These are phyloP conservation scores for Masnerella sp. DNA, from an alignment of 2,888 invertebrate species.

Conservation along the genomic window DNA sequence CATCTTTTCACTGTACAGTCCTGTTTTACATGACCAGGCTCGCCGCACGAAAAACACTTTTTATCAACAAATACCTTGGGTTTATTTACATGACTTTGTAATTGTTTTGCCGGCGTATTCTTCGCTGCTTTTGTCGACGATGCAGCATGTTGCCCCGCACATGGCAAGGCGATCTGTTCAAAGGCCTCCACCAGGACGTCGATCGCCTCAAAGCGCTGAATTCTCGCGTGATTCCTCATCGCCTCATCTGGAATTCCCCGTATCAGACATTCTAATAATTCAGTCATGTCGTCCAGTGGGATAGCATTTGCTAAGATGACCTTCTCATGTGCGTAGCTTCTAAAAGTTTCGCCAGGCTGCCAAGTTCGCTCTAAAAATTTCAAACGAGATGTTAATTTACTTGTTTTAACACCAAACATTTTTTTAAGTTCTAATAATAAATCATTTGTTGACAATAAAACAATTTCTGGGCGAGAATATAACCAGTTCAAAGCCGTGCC, in stretches of 20 bases:
- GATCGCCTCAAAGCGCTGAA: neutral
- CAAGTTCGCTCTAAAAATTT: conserved; percentile 1
- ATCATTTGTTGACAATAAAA: neutral
- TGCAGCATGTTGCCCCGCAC: too few relatives aligned
- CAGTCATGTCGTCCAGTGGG: neutral
- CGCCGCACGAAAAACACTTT: neutral
- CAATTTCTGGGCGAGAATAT: neutral
- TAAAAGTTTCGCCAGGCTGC: neutral
- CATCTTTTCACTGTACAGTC: neutral
- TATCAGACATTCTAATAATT: neutral
- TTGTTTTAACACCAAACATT: neutral
- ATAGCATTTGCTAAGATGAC: conserved; percentile 8
- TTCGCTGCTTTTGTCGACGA: neutral
- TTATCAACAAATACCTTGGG: too few relatives aligned
- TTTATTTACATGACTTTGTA: too few relatives aligned
- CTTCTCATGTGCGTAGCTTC: conserved; percentile 2
- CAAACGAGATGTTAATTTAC: neutral
- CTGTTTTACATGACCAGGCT: too few relatives aligned
- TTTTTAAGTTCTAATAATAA: neutral
- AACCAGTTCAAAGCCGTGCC: conserved; percentile 1
- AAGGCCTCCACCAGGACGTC: conserved; percentile 1
- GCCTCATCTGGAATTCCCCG: neutral
- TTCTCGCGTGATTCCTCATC: neutral
- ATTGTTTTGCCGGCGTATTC: too few relatives aligned
- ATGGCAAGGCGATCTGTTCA: neutral